These are phyloP conservation scores for Myiagra hebetior DNA, from an alignment of 2,113 vertebrate species.

Conservation along the genomic window DNA sequence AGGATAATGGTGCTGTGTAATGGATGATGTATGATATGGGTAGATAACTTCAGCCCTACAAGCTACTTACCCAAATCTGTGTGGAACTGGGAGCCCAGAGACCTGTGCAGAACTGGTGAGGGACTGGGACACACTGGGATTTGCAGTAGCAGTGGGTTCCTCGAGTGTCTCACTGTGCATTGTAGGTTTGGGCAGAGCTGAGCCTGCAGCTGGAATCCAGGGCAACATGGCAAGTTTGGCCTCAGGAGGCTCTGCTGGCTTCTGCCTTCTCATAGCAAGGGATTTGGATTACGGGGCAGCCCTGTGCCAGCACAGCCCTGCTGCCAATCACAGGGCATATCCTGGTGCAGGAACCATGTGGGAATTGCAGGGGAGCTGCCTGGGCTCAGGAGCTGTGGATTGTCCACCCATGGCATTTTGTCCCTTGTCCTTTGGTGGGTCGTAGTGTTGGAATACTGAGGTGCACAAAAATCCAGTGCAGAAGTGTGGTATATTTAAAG, in stretches of 20 bases:
- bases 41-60: background rate
- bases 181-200: background rate
- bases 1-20: background rate
- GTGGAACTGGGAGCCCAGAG: background rate
- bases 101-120: background rate
- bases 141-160: background rate
- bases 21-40: background rate
- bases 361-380: background rate
- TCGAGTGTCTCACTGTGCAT: accelerated
- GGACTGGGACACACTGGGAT: background rate
- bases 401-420: accelerated
- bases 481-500: background rate
- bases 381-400: accelerated
- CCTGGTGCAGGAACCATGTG: accelerated
- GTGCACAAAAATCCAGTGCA: background rate
- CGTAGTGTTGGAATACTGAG: accelerated
- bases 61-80: background rate
- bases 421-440: background rate
- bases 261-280: background rate
- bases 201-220: background rate
- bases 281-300: background rate
- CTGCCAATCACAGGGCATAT: background rate
- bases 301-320: background rate
- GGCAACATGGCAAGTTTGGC: background rate
- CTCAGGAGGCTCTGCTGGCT: background rate